Percentiles rank a stretch among this genome's conserved stretches.
Evolutionary conservation across 2,797 vertebrate species (phyloP).

Genomic region (Clarias laeviceps): DNA sequence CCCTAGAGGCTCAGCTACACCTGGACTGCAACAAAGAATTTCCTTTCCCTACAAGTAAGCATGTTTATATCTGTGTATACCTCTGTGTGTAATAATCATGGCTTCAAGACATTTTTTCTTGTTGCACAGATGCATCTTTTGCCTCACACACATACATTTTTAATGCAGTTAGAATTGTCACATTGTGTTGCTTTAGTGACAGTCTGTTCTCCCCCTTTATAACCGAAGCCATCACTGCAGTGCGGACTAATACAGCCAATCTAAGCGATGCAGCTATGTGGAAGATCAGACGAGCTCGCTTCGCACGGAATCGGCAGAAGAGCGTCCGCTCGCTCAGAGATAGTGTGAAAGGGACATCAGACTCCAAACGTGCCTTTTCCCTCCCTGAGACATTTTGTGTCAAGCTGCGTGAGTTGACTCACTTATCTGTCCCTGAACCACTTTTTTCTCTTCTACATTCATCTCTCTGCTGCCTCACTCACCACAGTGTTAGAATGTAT

Average conservation of each 20-base stretch:
- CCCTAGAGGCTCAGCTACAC: conserved; percentile 96
- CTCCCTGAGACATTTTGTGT: conserved; percentile 92
- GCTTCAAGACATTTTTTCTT: not conserved
- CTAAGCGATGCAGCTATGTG: conserved; percentile 96
- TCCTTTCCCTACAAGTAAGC: conserved; percentile 96
- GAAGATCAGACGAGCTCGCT: conserved; percentile 97
- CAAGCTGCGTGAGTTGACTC: conserved; percentile 88
- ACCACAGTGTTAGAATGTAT: conserved; percentile 14
- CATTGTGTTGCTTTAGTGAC: not conserved
- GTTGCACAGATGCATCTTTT: not conserved
- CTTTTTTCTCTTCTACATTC: conserved; percentile 1
- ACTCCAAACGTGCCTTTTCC: conserved; percentile 94
- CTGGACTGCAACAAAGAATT: conserved; percentile 99
- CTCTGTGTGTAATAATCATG: not conserved
- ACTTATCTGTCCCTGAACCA: not conserved
- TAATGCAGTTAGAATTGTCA: not conserved
- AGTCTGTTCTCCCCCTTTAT: not conserved
- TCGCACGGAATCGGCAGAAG: conserved; percentile 95
- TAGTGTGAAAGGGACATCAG: conserved; percentile 87
- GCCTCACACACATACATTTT: not conserved
- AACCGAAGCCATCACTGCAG: conserved; percentile 90
- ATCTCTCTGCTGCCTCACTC: conserved; percentile 18
- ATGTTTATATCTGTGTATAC: not conserved
- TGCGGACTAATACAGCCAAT: conserved; percentile 96
- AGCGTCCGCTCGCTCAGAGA: conserved; percentile 94